Evolutionary conservation across 2,797 vertebrate species (phyloP).

Genomic region (Mallotus villosus): DNA sequence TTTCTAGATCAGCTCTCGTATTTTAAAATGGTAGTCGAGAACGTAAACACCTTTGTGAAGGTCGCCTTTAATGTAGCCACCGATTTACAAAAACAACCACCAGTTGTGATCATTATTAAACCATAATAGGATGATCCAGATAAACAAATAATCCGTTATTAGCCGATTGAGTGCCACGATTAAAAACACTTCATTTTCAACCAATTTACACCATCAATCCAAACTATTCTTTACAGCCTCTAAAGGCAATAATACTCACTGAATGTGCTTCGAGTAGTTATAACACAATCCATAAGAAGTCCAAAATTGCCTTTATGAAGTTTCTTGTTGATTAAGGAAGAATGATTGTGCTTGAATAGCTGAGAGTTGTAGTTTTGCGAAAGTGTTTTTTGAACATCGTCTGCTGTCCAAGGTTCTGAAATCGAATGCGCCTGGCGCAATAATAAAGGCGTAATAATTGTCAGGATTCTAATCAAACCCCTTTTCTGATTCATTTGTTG

Average conservation of each 20-base stretch:
- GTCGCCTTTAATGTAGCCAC: neutral
- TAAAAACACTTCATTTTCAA: no score
- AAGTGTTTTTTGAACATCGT: slow-evolving; percentile 9
- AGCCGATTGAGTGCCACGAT: no score
- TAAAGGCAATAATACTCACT: no score
- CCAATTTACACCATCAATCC: no score
- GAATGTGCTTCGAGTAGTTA: no score
- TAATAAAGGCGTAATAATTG: slow-evolving; percentile 4
- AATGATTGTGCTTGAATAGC: neutral
- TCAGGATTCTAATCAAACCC: neutral
- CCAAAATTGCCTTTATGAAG: neutral
- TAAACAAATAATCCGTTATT: no score
- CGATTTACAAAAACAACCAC: neutral
- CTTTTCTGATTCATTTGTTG: neutral
- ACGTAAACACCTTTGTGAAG: slow-evolving; percentile 22
- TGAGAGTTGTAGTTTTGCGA: neutral
- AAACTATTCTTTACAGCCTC: no score
- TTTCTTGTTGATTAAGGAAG: neutral
- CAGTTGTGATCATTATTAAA: neutral
- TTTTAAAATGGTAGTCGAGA: slow-evolving; percentile 27
- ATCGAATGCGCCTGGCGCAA: slow-evolving; percentile 17
- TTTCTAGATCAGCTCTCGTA: neutral
- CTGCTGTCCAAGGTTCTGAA: slow-evolving; percentile 59
- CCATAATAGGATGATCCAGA: neutral
- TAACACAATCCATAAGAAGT: no score